Evolutionary conservation across 2,797 vertebrate genomes (phyloP).

Genomic region (Loriculus beryllinus): DNA sequence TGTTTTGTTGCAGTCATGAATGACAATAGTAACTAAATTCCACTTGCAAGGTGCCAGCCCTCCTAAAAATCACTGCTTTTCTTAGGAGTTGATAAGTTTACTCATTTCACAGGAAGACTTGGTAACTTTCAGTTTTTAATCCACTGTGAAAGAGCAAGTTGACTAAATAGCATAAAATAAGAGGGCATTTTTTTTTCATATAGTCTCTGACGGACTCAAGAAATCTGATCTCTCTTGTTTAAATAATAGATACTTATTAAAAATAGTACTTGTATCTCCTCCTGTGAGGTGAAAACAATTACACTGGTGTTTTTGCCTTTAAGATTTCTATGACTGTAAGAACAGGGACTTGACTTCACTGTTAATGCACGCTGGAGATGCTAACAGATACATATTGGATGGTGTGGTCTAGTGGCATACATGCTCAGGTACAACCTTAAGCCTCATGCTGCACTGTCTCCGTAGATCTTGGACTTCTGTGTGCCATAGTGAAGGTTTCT

Average conservation of each 20-base stretch:
- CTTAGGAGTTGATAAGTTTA: neutral
- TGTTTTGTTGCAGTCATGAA: neutral
- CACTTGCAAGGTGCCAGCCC: neutral
- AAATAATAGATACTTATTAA: neutral
- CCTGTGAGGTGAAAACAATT: neutral
- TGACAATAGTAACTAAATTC: neutral
- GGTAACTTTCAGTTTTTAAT: neutral
- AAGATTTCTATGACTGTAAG: neutral
- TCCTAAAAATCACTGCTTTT: neutral
- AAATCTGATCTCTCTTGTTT: neutral
- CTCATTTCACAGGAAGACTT: neutral
- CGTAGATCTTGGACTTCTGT: neutral
- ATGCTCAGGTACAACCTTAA: neutral
- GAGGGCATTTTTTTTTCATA: neutral
- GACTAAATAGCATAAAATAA: neutral
- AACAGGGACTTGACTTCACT: neutral
- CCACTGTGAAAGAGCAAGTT: neutral
- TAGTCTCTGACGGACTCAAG: neutral
- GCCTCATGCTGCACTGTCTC: neutral
- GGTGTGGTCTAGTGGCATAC: neutral
- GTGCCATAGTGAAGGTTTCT: neutral
- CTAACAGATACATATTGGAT: neutral
- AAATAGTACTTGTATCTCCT: neutral
- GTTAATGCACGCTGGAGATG: neutral
- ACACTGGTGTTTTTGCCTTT: neutral